Evolutionary conservation across 2,797 vertebrate species (phyloP), one percentile per base, ranked within the genome.

Genomic region (Scolopax bukidnonensis): DNA sequence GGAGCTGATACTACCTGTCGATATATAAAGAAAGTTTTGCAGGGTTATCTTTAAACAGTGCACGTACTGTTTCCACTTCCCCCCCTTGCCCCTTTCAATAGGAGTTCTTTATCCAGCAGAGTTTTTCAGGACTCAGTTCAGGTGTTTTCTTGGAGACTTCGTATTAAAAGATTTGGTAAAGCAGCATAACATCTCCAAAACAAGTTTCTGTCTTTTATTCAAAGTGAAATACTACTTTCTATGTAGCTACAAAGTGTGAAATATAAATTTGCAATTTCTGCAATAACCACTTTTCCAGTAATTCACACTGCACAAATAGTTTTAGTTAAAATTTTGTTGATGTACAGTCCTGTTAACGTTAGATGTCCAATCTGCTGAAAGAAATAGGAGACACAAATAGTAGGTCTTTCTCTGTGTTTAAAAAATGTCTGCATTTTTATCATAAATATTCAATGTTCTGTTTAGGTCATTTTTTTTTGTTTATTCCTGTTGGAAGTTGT

Each of bases 231-330:
- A 4, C 9, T 18, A 81, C 70, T 93, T 92, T 33, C 23, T 94
- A 84, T 53, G 94, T 45, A 90, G 54, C 85, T 89, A 51, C 19
- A 71, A 95, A 95, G 28, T 68, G 4, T 85, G 90, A 96, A 95
- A 95, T 82, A 74, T 50, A 75, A 94, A 96, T 76, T 61, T 84
- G 25, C 60, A 84, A 93, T 94, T 96, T 91, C 56, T 91, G 27
- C 59, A 90, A 79, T 85, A 85, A 90, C 70, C 4, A 61, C 85
- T 95, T 86, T 86, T 11, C 87, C 56, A 73, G 28, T 88, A 96
- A 85, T 87, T 96, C 86, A 91, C 38, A 88, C 32, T 56, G 70
- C 95, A 86, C 30, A 81, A 91, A 88, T 70, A 95, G 14, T 64
- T 89, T 81, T 63, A 92, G 84, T 54, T 89, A 91, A 93, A 92